These are phyloP conservation scores for Peromyscus eremicus DNA, from an alignment of 2,797 vertebrate genomes.

Conservation along the genomic window DNA sequence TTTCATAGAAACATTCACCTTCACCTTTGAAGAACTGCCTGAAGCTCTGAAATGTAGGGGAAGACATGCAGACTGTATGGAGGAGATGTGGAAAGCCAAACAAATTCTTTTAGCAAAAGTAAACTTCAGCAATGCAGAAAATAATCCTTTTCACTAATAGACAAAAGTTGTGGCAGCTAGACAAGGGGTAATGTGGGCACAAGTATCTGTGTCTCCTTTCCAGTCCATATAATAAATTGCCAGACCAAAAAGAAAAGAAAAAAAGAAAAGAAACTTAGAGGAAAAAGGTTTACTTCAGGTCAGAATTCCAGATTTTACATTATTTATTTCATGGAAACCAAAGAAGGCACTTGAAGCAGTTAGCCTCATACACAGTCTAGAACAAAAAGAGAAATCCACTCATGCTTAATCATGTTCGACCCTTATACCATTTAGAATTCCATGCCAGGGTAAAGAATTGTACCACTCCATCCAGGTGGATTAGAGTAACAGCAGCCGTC, in stretches of 20 bases:
- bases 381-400: not conserved
- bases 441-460: not conserved
- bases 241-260: too few species aligned
- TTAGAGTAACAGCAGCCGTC: not conserved
- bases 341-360: not conserved
- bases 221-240: not conserved
- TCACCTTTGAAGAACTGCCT: accelerated
- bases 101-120: not conserved
- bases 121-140: slow-evolving; percentile 7
- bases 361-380: not conserved
- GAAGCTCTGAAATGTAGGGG: not conserved
- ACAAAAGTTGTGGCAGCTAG: not conserved
- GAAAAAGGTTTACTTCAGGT: not conserved
- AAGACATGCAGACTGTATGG: not conserved
- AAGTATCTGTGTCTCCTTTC: not conserved
- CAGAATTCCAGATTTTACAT: not conserved
- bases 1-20: not conserved
- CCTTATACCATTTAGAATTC: not conserved
- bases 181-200: not conserved
- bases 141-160: not conserved
- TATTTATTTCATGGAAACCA: not conserved
- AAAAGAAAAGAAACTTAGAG: not conserved
- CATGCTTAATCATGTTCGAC: not conserved
- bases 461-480: not conserved
- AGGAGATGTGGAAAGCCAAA: not conserved